Evolutionary conservation across 2,113 vertebrate species (phyloP).

Genomic region (Zapornia atra): DNA sequence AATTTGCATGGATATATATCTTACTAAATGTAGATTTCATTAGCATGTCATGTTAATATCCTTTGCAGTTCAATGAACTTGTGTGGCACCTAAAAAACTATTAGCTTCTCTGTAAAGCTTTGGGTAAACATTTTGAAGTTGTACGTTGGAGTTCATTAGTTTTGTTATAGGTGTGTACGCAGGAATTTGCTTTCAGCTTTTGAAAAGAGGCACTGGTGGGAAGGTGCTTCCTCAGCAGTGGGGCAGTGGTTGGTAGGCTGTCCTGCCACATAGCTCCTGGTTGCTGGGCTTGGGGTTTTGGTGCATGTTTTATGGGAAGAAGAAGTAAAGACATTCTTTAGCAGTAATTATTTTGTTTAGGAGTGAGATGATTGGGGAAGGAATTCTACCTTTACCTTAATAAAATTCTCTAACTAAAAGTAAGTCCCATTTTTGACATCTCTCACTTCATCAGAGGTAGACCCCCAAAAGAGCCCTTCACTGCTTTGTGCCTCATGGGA

Average conservation of each 20-base stretch:
- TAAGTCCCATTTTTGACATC: neutral
- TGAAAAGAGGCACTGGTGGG: neutral
- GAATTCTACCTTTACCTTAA: neutral
- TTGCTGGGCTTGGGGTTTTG: neutral
- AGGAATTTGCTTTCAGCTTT: neutral
- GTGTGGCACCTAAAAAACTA: neutral
- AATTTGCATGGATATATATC: neutral
- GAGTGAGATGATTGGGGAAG: neutral
- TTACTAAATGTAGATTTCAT: slow-evolving; percentile 7
- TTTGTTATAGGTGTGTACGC: neutral
- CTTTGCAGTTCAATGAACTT: neutral
- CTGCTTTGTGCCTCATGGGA: neutral
- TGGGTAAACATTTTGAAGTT: neutral
- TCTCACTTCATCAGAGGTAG: neutral
- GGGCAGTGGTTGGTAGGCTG: neutral
- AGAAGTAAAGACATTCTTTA: neutral
- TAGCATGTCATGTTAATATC: neutral
- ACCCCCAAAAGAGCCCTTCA: neutral
- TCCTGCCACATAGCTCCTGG: neutral
- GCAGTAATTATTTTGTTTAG: neutral
- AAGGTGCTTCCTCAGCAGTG: neutral
- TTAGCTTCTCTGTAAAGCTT: neutral
- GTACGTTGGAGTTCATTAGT: neutral
- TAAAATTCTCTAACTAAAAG: neutral
- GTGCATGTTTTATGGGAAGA: neutral